These are phyloP conservation scores for Leptinotarsa tumamoca DNA, from an alignment of 2,888 invertebrate species.

Conservation along the genomic window DNA sequence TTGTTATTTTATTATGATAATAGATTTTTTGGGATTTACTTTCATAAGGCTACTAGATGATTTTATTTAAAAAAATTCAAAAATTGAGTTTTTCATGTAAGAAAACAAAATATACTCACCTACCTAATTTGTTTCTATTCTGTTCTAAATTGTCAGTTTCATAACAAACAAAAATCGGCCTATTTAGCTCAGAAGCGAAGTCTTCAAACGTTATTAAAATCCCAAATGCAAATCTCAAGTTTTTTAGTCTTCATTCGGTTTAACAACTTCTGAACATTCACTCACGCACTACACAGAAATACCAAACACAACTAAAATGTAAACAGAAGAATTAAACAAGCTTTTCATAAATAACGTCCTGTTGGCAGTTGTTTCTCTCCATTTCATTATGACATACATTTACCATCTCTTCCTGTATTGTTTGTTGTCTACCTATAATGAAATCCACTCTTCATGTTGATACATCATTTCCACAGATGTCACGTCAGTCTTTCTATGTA, in stretches of 20 bases:
- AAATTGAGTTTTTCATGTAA: too few relatives aligned
- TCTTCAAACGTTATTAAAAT: not conserved
- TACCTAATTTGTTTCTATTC: slow-evolving; percentile 4
- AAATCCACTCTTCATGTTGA: too few relatives aligned
- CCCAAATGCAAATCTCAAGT: not conserved
- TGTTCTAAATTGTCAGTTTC: not conserved
- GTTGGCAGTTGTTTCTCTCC: slow-evolving; percentile 28
- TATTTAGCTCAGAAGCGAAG: not conserved
- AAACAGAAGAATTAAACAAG: slow-evolving; percentile 36
- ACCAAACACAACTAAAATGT: slow-evolving; percentile 36
- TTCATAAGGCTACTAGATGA: too few relatives aligned
- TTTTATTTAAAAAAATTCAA: too few relatives aligned
- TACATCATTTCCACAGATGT: not conserved
- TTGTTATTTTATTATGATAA: too few relatives aligned
- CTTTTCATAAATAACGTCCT: slow-evolving; percentile 37
- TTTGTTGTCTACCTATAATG: slow-evolving; percentile 24
- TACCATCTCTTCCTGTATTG: slow-evolving; percentile 34
- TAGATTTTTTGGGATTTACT: too few relatives aligned
- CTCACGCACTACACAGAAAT: slow-evolving; percentile 35
- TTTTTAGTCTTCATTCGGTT: slow-evolving; percentile 22
- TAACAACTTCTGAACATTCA: slow-evolving; percentile 34
- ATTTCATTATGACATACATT: slow-evolving; percentile 2
- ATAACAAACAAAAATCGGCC: slow-evolving; percentile 4
- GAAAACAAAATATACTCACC: not conserved
- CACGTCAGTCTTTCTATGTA: not conserved